phyloP scores from a whole-genome alignment of 1,140 invertebrate species.

The Nasonia giraulti region DNA sequence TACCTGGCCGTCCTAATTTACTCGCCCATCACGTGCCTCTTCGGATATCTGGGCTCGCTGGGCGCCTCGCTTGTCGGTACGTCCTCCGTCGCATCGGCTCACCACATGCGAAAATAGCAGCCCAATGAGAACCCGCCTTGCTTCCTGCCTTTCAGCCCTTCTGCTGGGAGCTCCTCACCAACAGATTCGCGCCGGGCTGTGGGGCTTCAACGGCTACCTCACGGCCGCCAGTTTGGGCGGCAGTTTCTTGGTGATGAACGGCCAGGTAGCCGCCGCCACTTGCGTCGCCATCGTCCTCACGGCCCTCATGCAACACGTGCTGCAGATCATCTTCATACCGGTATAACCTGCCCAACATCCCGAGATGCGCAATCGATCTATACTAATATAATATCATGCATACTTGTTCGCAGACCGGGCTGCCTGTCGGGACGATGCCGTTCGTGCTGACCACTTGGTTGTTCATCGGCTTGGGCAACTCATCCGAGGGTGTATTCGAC shows the following conservation, averaged over 20 bases:
- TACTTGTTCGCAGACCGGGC: slow-evolving; percentile 57
- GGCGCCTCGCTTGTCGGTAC: slow-evolving; percentile 68
- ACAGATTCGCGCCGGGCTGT: slow-evolving; percentile 67
- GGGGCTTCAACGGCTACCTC: slow-evolving; percentile 71
- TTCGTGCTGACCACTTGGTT: slow-evolving; percentile 68
- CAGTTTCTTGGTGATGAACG: slow-evolving; percentile 68
- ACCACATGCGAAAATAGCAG: too few species aligned
- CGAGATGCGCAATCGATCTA: background rate
- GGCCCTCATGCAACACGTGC: slow-evolving; percentile 64
- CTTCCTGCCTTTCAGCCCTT: slow-evolving; percentile 50
- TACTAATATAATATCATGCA: too few species aligned
- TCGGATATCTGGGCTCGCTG: slow-evolving; percentile 68
- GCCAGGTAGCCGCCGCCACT: slow-evolving; percentile 65
- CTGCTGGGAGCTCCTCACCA: slow-evolving; percentile 59
- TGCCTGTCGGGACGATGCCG: slow-evolving; percentile 69
- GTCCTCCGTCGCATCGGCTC: background rate
- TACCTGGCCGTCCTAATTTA: slow-evolving; percentile 71
- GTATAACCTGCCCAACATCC: slow-evolving; percentile 41
- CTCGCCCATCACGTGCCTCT: slow-evolving; percentile 69
- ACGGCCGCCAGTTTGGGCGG: slow-evolving; percentile 68
- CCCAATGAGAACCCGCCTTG: too few species aligned
- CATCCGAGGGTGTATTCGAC: slow-evolving; percentile 52
- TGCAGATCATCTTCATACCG: slow-evolving; percentile 57
- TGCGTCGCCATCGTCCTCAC: slow-evolving; percentile 67
- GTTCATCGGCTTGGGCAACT: slow-evolving; percentile 65